A percentile compares a stretch with the other conserved stretches of the same genome.
phyloP scores from a whole-genome alignment of 2,888 invertebrate genomes.

The Mesorhabditis spiculigera region DNA sequence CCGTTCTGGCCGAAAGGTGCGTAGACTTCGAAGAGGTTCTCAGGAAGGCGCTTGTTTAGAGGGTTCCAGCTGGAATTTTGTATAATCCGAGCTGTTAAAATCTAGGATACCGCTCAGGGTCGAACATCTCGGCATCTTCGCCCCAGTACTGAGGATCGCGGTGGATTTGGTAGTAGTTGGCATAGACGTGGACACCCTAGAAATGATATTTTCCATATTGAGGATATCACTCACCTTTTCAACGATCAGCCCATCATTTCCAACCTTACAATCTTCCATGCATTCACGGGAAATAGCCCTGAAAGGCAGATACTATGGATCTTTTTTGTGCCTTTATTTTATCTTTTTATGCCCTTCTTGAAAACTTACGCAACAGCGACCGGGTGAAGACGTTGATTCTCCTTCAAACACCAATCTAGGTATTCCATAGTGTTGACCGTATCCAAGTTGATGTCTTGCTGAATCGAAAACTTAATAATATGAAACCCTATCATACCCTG shows the following conservation, averaged over 20 bases:
- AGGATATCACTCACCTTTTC: not conserved
- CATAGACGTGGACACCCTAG: constrained; percentile 13
- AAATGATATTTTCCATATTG: not conserved
- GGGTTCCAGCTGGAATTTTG: constrained; percentile 2
- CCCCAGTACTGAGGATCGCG: constrained; percentile 11
- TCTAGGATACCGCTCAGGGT: not conserved
- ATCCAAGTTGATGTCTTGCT: constrained; percentile 16
- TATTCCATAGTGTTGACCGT: constrained; percentile 15
- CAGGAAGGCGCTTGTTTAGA: constrained; percentile 5
- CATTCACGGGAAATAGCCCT: constrained; percentile 19
- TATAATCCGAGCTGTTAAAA: not conserved
- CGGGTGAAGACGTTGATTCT: constrained; percentile 19
- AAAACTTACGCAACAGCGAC: constrained; percentile 16
- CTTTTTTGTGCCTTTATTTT: not conserved
- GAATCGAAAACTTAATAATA: not conserved
- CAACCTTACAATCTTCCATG: constrained; percentile 11
- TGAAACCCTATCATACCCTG: not conserved
- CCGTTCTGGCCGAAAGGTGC: constrained; percentile 2
- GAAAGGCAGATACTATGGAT: constrained; percentile 16
- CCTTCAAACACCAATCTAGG: constrained; percentile 20
- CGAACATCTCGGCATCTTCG: not conserved
- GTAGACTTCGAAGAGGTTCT: constrained; percentile 4
- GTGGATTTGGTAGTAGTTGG: constrained; percentile 15
- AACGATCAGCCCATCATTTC: not conserved
- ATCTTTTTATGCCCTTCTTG: not conserved